Evolutionary conservation across 2,113 vertebrate genomes (phyloP), one percentile per base, ranked within the genome.

Genomic region (Lepus americanus): DNA sequence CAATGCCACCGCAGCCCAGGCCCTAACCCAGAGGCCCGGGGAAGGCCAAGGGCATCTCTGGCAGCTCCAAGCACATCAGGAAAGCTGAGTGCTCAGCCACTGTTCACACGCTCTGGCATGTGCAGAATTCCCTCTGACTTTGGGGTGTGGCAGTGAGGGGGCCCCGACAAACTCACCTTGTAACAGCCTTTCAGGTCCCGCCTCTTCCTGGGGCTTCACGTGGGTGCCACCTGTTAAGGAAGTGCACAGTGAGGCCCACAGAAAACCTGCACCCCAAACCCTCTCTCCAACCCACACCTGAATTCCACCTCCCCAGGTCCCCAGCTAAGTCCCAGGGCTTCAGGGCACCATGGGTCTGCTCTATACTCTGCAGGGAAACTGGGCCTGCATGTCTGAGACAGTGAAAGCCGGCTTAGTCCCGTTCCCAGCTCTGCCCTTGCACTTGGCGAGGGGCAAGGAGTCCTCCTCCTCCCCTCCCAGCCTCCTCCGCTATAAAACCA

Each of bases 361-460:
- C 13, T 44, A 69, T 36, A 20, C 14, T 36, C 63, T 80, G 81
- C 4, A 4, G 2, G 49, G 29, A 61, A 85, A 72, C 8, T 13
- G 79, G 74, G 36, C 66, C 49, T 64, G 72, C 44, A 31, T 27
- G 22, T 44, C 55, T 17, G 14, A 27, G 9, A 63, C 29, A 36
- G 79, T 85, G 78, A 92, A 73, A 92, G 59, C 64, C 53, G 22
- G 55, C 78, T 83, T 61, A 33, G n/a, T 69, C 70, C 63, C 59
- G 22, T 27, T n/a, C 72, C 49, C 63, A 31, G n/a, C 36, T 81
- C 36, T 86, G 78, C 63, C 59, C 29, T 27, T 51, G 36, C 51
- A 51, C 0, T 13, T 51, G 69, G 39, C 90, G 33, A 17, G 66
- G 53, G 53, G 49, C 86, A 78, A 74, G 27, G 64, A 36, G 61